phyloP scores from a whole-genome alignment of 2,797 vertebrate genomes.

The Ctenosaura bakeri region DNA sequence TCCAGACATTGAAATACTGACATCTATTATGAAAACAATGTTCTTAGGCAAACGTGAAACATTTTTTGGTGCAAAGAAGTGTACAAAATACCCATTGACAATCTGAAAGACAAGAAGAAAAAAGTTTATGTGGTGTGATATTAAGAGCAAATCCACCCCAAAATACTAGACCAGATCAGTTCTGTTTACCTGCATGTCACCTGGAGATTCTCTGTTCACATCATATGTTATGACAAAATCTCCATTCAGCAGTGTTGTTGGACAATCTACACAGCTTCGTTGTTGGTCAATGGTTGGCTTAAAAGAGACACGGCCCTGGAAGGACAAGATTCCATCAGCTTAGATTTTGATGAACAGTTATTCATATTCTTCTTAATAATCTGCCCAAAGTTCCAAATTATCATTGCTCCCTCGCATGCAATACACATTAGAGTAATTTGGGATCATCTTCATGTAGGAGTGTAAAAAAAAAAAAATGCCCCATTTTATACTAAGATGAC shows the following conservation, averaged over 20 bases:
- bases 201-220: slow-evolving; percentile 84
- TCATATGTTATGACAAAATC: slow-evolving; percentile 91
- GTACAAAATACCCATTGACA: slow-evolving; percentile 95
- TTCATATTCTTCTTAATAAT: not conserved
- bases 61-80: slow-evolving; percentile 91
- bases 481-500: not conserved
- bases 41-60: slow-evolving; percentile 88
- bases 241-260: slow-evolving; percentile 84
- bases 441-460: not conserved
- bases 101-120: slow-evolving; percentile 79
- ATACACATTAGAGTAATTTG: not conserved
- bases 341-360: not conserved
- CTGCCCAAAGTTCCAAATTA: not conserved
- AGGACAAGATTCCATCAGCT: slow-evolving; percentile 23
- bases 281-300: slow-evolving; percentile 90
- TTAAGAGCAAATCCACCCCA: not conserved
- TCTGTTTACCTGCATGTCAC: slow-evolving; percentile 86
- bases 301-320: slow-evolving; percentile 88
- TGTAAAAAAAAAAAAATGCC: not conserved
- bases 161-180: slow-evolving; percentile 8
- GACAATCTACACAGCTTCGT: slow-evolving; percentile 85
- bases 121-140: not conserved
- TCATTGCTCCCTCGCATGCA: not conserved
- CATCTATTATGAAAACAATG: slow-evolving; percentile 91
- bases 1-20: slow-evolving; percentile 88